These are phyloP conservation scores for Laodelphax striatellus DNA, from an alignment of 1,140 invertebrate species.

Conservation along the genomic window DNA sequence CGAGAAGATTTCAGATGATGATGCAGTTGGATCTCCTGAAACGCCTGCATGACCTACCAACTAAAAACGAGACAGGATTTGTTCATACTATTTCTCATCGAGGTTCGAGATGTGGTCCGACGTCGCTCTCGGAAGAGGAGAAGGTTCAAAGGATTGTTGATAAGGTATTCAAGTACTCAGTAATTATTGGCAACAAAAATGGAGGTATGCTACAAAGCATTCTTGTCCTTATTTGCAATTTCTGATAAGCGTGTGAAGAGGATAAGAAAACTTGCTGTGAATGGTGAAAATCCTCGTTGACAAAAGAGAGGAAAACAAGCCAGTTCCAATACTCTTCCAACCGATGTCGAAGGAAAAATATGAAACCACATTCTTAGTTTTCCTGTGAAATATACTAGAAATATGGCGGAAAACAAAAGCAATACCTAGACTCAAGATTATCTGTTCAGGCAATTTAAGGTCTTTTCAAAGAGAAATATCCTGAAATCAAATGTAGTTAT, in stretches of 20 bases:
- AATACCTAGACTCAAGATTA: constrained; percentile 25
- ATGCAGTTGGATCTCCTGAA: not conserved
- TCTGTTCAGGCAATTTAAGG: constrained; percentile 26
- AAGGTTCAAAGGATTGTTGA: constrained; percentile 1
- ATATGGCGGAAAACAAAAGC: constrained; percentile 19
- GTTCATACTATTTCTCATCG: not conserved
- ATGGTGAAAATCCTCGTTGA: constrained; percentile 4
- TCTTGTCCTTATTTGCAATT: not conserved
- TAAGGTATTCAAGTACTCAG: not conserved
- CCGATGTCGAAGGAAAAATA: not conserved
- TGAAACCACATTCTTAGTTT: constrained; percentile 8
- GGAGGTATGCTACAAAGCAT: constrained; percentile 6
- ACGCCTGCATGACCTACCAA: constrained; percentile 1
- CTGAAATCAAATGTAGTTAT: not conserved
- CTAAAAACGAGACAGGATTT: constrained; percentile 6
- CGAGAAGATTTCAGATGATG: not conserved
- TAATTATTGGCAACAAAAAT: not conserved
- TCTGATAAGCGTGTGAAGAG: constrained; percentile 8
- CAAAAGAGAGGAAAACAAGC: constrained; percentile 9
- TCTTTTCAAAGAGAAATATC: constrained; percentile 19
- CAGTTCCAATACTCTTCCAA: constrained; percentile 9
- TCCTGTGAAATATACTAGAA: constrained; percentile 7
- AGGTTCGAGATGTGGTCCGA: not conserved
- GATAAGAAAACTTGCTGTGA: constrained; percentile 1
- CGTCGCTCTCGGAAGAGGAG: constrained; percentile 1